Evolutionary conservation across 1,140 invertebrate genomes (phyloP).

Genomic region (Helicoverpa zea): DNA sequence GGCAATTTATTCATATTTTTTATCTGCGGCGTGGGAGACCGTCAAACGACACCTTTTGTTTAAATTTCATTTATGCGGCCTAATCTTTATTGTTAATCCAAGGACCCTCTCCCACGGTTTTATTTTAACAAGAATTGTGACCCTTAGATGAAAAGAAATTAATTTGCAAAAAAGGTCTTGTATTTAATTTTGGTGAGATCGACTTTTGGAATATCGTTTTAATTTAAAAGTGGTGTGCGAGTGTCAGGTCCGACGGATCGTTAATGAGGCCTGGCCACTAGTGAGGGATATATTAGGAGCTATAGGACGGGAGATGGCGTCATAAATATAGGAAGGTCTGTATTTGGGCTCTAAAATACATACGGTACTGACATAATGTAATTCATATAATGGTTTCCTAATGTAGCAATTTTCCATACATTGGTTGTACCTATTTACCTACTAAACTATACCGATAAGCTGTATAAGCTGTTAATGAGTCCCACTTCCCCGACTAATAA

Average conservation of each 20-base stretch:
- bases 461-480: too few species aligned
- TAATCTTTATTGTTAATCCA: slow-evolving; percentile 52
- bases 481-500: too few species aligned
- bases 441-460: too few species aligned
- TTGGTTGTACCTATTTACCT: too few species aligned
- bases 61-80: slow-evolving; percentile 41
- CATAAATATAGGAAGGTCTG: slow-evolving; percentile 8
- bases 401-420: too few species aligned
- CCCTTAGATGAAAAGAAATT: slow-evolving; percentile 7
- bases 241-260: slow-evolving; percentile 16
- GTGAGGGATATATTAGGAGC: background rate
- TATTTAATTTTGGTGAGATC: slow-evolving; percentile 26
- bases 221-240: slow-evolving; percentile 18
- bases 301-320: background rate
- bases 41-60: slow-evolving; percentile 46
- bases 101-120: background rate
- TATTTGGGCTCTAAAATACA: background rate
- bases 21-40: slow-evolving; percentile 16
- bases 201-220: slow-evolving; percentile 24
- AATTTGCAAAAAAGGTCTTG: slow-evolving; percentile 21
- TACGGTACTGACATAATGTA: background rate
- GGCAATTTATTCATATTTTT: slow-evolving; percentile 40
- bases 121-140: slow-evolving; percentile 35
- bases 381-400: too few species aligned
- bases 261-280: slow-evolving; percentile 13